Base-by-base conservation (phyloP, 2,888 invertebrate species). In the Agrotis ipsilon region DNA sequence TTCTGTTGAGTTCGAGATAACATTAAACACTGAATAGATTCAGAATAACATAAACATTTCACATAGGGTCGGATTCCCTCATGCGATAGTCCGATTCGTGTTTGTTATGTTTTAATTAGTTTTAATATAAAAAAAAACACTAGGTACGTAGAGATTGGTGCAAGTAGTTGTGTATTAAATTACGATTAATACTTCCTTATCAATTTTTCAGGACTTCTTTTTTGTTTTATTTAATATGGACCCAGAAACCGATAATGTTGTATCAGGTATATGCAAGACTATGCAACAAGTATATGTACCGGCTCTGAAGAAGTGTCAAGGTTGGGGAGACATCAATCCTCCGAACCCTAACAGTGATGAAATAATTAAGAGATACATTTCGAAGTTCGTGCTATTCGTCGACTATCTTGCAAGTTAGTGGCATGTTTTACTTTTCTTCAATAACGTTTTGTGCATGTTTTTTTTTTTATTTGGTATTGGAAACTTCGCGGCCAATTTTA, bases 291-390 rank as follows among this genome's bases (percentile, higher is more conserved):
- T 94, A 1, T 94, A 94, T 60, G 68, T 95, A 11, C 94, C 93
- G 2, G 91, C 95, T 1, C 72, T 96, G 39, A 82, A 87, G 52
- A 78, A 61, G 2, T 95, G 95, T 72, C 86, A 89, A 63, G 92
- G 88, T 2, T 96, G 96, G 96, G 96, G 96, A 27, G 96, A 96
- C 51, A 86, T 96, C 9, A 96, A 96, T 69, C 96, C 96, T 0
- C 96, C 96, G 0, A 95, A 96, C 64, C 96, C 96, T 1, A 92
- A 88, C 11, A 96, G 96, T 77, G 81, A 66, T 45, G 92, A 93
- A 14, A 93, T 93, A 5, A 95, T 94, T 49, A 93, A 92, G 19
- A 83, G 86, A 21, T 96, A 95, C 49, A 85, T 94, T 68, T 94
- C 94, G 0, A 96, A 94, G 85, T 92, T 96, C 51, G 92, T 91